Evolutionary conservation across 2,797 vertebrate genomes (phyloP).

Genomic region (Loris lydekkerianus): DNA sequence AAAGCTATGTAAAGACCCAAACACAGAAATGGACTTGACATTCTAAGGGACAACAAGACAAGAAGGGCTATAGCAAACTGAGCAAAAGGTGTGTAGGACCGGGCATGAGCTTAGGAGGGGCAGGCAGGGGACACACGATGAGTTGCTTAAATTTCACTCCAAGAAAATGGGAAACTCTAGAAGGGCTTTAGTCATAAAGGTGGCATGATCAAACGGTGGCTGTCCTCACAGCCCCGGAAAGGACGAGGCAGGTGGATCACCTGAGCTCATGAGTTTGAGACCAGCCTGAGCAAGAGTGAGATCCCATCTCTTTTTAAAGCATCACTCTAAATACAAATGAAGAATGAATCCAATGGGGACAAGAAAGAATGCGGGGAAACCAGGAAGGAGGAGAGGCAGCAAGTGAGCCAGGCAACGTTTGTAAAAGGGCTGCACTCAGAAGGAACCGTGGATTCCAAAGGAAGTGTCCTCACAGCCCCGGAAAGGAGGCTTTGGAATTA

Average conservation of each 20-base stretch:
- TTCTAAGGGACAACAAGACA: neutral
- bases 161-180: neutral
- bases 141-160: neutral
- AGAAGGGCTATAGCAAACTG: neutral
- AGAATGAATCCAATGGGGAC: neutral
- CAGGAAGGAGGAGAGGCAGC: neutral
- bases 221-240: no score
- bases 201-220: neutral
- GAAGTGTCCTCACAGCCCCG: neutral
- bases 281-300: no score
- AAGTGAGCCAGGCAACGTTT: neutral
- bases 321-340: neutral
- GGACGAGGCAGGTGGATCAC: no score
- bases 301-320: neutral
- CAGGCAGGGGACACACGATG: no score
- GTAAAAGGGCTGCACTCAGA: neutral
- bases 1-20: neutral
- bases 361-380: neutral
- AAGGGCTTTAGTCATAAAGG: neutral
- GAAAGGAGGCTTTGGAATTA: neutral
- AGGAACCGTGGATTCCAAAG: neutral
- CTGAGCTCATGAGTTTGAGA: no score
- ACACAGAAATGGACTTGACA: neutral
- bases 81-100: neutral
- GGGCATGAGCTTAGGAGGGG: rapidly evolving